Evolutionary conservation across 2,888 invertebrate genomes (phyloP), one percentile per base, ranked within the genome.

Genomic region (Campaea margaritaria): DNA sequence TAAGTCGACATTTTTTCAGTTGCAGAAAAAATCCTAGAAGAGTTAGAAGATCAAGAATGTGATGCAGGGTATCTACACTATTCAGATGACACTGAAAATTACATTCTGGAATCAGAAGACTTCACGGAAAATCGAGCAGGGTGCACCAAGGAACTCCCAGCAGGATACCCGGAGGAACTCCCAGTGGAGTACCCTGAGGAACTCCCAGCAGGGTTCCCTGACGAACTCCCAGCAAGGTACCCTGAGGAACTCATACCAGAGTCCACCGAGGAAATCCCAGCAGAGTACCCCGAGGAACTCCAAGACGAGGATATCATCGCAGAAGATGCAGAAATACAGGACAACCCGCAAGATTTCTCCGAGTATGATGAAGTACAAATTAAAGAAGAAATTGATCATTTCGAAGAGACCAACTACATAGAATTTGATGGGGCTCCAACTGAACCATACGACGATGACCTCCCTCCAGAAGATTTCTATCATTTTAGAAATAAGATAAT

Each of bases 401-500:
- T 50, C n/a, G 49, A 58, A 14, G 14, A 45, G 0, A 62, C 48
- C 21, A 50, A 56, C 28, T 57, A 41, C 10, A 51, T 42, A 0
- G 58, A 63, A 42, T 64, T 62, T 9, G 54, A 62, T 12, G 57
- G 36, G 12, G n/a, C 16, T 0, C 39, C 41, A 11, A 50, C 10
- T 9, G 31, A 48, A 42, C 13, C 45, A 27, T 15, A 15, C 31
- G 15, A 39, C 10, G 47, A 60, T 4, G 55, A 57, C 0, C 21
- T 52, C 9, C 56, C 53, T 14, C 62, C 53, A 0, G 58, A 64
- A 53, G 62, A 64, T 36, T 53, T 62, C 10, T 62, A 53, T 34
- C 65, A 64, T 16, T 52, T 49, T 11, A 69, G 61, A 14, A 73
- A 74, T 50, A 73, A 69, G 31, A 76, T 79, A 3, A 75, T 78